Base-by-base conservation (phyloP, 1,140 invertebrate species). In the Eupristina koningsbergeri region DNA sequence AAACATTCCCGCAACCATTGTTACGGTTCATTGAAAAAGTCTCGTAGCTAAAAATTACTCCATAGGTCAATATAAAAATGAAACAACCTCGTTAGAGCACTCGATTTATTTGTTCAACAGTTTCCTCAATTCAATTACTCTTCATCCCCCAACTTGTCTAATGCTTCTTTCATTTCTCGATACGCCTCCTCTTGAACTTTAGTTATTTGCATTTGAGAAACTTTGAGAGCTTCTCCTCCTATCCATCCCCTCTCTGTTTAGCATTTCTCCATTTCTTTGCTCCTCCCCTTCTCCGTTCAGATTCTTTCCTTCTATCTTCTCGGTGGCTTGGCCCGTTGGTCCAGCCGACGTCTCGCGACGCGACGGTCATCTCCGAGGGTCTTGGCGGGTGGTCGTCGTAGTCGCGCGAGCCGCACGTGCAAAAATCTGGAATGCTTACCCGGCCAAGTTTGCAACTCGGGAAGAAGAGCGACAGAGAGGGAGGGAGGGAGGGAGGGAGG, bases 131-230 rank as follows among this genome's bases (percentile, higher is more conserved):
- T 73, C 50, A 81, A 81, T 81, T 58, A 61, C 53, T 41, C 31
- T 73, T 73, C 71, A n/a, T 29, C 22, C 29, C 7, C n/a, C 15
- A 50, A 82, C 39, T 82, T 83, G 41, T 34, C 73, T 83, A 77
- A 83, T 69, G 81, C 71, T 69, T 71, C 39, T 83, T 83, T 83
- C 74, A 71, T 71, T 58, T 31, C 58, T 26, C 29, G 26, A 19
- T 39, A 22, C 3, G 58, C 19, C 29, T 63, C 64, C 31, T 41
- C 29, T 34, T 41, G 61, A 77, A 83, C 81, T 83, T 77, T 77
- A 15, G 39, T 83, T 83, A 83, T 83, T 83, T 83, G 63, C 74
- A 83, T 83, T 83, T 78, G 26, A 83, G 58, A 83, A 83, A 83
- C 74, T 83, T 83, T 64, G 13, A 67, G 41, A 47, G 50, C n/a